Base-by-base conservation (phyloP, 2,888 invertebrate species). In the Noctua janthina region DNA sequence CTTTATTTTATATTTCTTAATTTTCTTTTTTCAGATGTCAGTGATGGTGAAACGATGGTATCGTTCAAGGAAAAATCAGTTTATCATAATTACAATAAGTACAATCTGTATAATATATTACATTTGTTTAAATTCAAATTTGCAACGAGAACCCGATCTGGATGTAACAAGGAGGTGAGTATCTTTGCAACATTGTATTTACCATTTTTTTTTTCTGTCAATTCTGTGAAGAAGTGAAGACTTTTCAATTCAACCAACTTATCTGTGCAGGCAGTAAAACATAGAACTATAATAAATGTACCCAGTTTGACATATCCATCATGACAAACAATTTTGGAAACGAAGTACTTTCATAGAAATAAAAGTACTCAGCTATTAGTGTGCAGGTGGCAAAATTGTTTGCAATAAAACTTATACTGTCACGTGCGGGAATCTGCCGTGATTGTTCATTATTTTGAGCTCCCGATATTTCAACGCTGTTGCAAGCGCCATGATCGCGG, bases 21-120 rank as follows among this genome's bases (percentile, higher is more conserved):
- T 66, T 29, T 20, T 77, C 91, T 91, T 35, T 80, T 92, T 91
- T 29, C 93, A 94, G 94, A 93, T 94, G 91, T 82, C 91, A 76
- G 79, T 87, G 0, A 92, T 92, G 88, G 81, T 88, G 39, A 95
- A 93, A 76, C 88, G 93, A 90, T 95, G 95, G 95, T 95, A 95
- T 78, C 93, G 95, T 0, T 94, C 94, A 1, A 88, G 95, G 49
- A 91, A 92, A 54, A 93, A 93, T 71, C 95, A 94, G 84, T 64
- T 93, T 0, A 59, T 95, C 0, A 78, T 93, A 10, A 43, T 94
- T 10, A 71, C 91, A 1, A 75, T 93, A 11, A 76, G 92, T 2
- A 59, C 91, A 29, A 83, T 94, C 6, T 92, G 91, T 73, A 79
- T 94, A 0, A 74, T 94, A 0, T 76, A 80, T 59, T 80, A 82